Base-by-base conservation (phyloP, 2,888 invertebrate genomes). In the Nomada flava region DNA sequence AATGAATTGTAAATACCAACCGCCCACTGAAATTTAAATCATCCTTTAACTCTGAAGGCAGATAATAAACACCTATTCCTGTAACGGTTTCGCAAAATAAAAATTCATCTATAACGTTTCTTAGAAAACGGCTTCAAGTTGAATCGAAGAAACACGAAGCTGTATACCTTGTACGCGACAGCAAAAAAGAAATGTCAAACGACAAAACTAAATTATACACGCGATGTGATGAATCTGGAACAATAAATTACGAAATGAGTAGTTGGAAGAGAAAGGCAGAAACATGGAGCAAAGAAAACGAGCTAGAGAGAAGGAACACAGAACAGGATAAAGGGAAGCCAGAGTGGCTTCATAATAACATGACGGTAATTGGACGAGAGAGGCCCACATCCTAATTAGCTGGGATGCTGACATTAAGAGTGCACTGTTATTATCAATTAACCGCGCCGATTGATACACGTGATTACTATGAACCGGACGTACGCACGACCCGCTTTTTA, bases 371-470 rank as follows among this genome's bases (percentile, higher is more conserved):
- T 91, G 91, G 86, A 89, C 90, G 86, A 88, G 88, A 91, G 89
- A 88, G 86, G 84, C 85, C 88, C 89, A 90, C 90, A 90, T 90
- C 90, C 90, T 92, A 91, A 92, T 92, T 91, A 91, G 86, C 86
- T 64, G 82, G 83, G 86, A 90, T 87, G 88, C 90, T 89, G 88
- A 90, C 89, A 88, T 90, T 90, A 90, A 91, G 90, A 91, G 90
- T 86, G 87, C 86, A 87, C 89, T 89, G 91, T 91, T 91, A 91
- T 91, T 91, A 91, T 92, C 91, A 91, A 91, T 91, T 91, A 91
- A 82, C 88, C 79, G 80, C 82, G 83, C 83, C 89, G 91, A 89
- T 91, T 90, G 90, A 91, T 91, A 91, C 89, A 86, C 88, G 88
- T 80, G 86, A 86, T 86, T 83, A 78, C 50, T 68, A 29, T 69